Percentiles rank a stretch among this genome's conserved stretches.
phyloP scores from a whole-genome alignment of 2,888 invertebrate species.

The Caenorhabditis macrosperma region DNA sequence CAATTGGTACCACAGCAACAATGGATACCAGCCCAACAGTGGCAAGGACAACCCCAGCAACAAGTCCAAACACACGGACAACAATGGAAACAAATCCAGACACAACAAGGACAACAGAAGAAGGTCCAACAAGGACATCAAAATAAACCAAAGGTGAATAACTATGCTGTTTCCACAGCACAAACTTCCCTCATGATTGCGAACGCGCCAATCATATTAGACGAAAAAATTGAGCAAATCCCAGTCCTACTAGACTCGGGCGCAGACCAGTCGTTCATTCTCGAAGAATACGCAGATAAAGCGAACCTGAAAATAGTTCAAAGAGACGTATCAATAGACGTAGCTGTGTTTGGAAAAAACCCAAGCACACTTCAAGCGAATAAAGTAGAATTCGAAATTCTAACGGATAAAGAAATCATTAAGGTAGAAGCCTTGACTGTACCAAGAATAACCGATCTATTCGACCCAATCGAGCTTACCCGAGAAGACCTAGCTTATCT shows the following conservation, averaged over 20 bases:
- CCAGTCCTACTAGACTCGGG: neutral
- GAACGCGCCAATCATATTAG: neutral
- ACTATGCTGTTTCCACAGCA: too few relatives aligned
- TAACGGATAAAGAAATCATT: neutral
- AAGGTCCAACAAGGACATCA: too few relatives aligned
- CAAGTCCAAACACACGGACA: too few relatives aligned
- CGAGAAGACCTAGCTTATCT: neutral
- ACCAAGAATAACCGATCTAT: neutral
- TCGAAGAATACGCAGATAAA: neutral
- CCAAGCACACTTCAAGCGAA: neutral
- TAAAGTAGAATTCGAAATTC: slow-evolving; percentile 1
- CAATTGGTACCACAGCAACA: too few relatives aligned
- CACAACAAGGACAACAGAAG: neutral
- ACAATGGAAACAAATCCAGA: neutral
- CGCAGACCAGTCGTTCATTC: slow-evolving; percentile 1
- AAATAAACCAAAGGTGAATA: neutral
- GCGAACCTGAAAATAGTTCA: neutral
- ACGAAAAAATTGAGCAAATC: neutral
- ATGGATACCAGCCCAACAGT: too few relatives aligned
- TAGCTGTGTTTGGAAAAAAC: neutral
- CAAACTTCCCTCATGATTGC: neutral
- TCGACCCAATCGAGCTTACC: neutral
- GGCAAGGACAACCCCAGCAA: too few relatives aligned
- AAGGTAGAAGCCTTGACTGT: neutral
- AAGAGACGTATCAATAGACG: neutral